phyloP scores from a whole-genome alignment of 1,140 invertebrate species.

The Parapsyche elsis region DNA sequence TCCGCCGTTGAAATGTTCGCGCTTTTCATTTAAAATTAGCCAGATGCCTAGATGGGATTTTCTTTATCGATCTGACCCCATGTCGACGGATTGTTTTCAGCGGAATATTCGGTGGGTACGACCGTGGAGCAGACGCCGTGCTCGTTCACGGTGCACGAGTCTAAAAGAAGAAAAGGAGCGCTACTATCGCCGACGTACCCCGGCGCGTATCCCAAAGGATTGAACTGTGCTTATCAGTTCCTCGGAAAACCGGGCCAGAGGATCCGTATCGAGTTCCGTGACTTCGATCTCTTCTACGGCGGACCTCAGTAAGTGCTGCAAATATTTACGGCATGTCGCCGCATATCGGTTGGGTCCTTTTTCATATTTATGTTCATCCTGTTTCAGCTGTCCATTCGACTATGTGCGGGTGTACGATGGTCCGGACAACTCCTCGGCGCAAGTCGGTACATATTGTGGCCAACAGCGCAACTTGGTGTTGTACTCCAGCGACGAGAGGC shows the following conservation, averaged over 20 bases:
- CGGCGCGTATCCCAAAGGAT: constrained; percentile 97
- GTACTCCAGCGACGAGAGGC: constrained; percentile 90
- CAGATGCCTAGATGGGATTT: background rate
- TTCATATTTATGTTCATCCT: background rate
- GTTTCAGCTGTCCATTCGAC: constrained; percentile 95
- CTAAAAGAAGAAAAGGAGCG: constrained; percentile 81
- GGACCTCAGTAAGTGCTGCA: constrained; percentile 91
- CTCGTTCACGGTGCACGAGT: constrained; percentile 84
- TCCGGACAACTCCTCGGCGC: constrained; percentile 81
- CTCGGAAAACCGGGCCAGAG: constrained; percentile 90
- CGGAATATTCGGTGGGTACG: constrained; percentile 91
- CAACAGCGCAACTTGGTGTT: constrained; percentile 95
- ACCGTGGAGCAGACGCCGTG: constrained; percentile 82
- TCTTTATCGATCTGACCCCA: background rate
- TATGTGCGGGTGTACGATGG: constrained; percentile 97
- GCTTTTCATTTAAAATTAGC: background rate
- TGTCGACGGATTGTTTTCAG: constrained; percentile 63
- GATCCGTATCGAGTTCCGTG: constrained; percentile 95
- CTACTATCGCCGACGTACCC: constrained; percentile 98
- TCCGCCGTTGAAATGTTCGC: background rate
- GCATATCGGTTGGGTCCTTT: background rate
- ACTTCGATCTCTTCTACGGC: constrained; percentile 99
- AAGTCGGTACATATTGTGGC: constrained; percentile 98
- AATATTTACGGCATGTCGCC: background rate
- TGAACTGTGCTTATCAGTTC: constrained; percentile 93